These are phyloP conservation scores for Enhydra lutris DNA, from an alignment of 2,113 vertebrate genomes.

Conservation along the genomic window DNA sequence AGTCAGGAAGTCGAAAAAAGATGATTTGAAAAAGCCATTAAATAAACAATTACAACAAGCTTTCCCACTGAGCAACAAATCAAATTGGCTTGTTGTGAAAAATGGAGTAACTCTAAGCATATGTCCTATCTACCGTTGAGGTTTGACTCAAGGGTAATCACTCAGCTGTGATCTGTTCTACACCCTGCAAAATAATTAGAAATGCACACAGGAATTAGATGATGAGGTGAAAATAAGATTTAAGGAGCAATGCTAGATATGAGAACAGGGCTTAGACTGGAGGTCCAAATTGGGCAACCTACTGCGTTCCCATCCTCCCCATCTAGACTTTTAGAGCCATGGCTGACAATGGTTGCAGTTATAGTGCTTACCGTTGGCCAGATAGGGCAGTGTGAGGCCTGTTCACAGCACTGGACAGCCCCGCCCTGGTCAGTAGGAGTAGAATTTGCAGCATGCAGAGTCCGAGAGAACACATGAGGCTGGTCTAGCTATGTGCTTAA, in stretches of 20 bases:
- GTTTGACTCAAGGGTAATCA: neutral
- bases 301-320: neutral
- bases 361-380: neutral
- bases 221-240: neutral
- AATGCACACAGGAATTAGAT: neutral
- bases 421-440: neutral
- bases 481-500: fast-evolving
- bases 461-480: neutral
- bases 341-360: neutral
- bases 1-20: conserved; percentile 40
- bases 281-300: neutral
- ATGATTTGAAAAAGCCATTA: conserved; percentile 48
- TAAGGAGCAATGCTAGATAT: neutral
- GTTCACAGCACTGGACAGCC: neutral
- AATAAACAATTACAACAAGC: neutral
- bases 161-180: neutral
- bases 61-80: neutral
- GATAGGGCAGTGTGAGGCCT: neutral
- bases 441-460: fast-evolving
- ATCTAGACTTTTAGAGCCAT: neutral
- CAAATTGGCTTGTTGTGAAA: neutral
- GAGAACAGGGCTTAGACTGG: neutral
- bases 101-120: neutral
- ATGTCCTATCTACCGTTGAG: neutral
- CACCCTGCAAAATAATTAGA: neutral